Conservation (phyloP, 2,113 vertebrate species). For the Lates calcarifer region DNA sequence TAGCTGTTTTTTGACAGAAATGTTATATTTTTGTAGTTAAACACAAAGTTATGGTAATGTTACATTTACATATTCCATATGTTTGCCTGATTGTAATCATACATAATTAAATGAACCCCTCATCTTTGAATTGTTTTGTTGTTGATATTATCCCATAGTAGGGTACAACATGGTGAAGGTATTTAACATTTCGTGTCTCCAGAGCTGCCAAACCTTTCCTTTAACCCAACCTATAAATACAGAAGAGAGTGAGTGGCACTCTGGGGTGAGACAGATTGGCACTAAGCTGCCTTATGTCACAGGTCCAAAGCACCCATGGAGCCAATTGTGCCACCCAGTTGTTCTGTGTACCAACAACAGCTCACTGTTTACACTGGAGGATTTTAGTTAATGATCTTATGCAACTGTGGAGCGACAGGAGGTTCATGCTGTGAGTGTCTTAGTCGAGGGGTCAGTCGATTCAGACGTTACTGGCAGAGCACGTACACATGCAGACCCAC, state of each 20-base stretch:
- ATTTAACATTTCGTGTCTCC: neutral
- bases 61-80: no score
- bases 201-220: neutral
- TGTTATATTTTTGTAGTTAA: no score
- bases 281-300: slow-evolving; percentile 35
- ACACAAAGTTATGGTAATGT: no score
- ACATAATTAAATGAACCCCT: no score
- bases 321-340: slow-evolving; percentile 44
- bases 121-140: no score
- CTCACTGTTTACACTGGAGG: slow-evolving; percentile 26
- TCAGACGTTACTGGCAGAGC: neutral
- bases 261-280: neutral
- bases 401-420: slow-evolving; percentile 25
- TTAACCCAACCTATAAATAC: slow-evolving; percentile 11
- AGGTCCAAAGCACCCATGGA: slow-evolving; percentile 15
- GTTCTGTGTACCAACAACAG: slow-evolving; percentile 47
- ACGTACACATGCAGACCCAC: neutral
- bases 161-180: neutral
- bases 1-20: no score
- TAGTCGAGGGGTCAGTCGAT: neutral
- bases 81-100: no score
- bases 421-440: slow-evolving; percentile 11
- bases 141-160: no score
- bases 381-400: slow-evolving; percentile 53
- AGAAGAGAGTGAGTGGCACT: neutral